Evolutionary conservation across 2,888 invertebrate genomes (phyloP).

Genomic region (Nephrotoma appendiculata): DNA sequence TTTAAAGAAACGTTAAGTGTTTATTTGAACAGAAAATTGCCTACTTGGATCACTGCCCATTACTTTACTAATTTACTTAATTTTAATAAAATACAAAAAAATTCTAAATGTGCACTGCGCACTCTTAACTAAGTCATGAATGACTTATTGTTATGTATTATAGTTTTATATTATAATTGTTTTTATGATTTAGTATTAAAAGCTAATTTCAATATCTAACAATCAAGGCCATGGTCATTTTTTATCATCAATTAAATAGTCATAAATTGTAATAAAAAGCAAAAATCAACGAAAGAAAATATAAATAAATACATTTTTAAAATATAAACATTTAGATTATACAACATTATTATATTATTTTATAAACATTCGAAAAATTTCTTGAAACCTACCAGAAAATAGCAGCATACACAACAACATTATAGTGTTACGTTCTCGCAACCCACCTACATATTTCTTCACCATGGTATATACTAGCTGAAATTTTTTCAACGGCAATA

Average conservation of each 20-base stretch:
- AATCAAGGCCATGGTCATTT: not conserved
- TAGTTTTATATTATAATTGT: not conserved
- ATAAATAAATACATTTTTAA: not conserved
- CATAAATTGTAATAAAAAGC: not conserved
- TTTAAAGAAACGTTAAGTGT: not conserved
- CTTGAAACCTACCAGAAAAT: not conserved
- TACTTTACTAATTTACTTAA: not conserved
- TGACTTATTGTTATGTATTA: not conserved
- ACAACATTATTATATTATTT: not conserved
- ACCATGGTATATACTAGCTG: not conserved
- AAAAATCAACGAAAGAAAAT: not conserved
- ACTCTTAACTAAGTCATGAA: not conserved
- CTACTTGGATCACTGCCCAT: slow-evolving; percentile 2
- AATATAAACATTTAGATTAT: not conserved
- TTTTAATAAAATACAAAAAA: not conserved
- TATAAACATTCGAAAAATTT: not conserved
- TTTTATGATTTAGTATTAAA: not conserved
- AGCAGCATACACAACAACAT: not conserved
- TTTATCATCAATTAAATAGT: not conserved
- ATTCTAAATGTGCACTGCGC: not conserved
- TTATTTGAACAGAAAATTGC: slow-evolving; percentile 1
- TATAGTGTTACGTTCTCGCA: not conserved
- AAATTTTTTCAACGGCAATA: not conserved
- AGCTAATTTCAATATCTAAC: not conserved
- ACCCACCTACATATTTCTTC: not conserved